These are phyloP conservation scores for Dasyornis broadbenti DNA, from an alignment of 2,113 vertebrate species.

Conservation along the genomic window DNA sequence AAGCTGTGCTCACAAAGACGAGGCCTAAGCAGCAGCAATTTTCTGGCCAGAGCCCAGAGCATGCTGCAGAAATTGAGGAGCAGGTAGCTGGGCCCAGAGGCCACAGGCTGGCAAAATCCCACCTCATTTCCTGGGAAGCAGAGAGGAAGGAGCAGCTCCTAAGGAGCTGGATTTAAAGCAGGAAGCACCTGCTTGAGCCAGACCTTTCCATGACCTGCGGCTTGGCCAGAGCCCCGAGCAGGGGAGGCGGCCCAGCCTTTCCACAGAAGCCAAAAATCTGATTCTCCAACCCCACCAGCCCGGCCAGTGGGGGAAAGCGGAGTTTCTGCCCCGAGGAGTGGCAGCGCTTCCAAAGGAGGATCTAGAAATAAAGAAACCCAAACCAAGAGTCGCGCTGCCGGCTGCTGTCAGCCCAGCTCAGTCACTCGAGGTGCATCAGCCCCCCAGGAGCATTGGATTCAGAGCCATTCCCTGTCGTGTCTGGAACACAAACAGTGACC, in stretches of 20 bases:
- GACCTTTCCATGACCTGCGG: not conserved
- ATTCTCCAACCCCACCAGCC: not conserved
- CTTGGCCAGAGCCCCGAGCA: not conserved
- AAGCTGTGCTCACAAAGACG: not conserved
- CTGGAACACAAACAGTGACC: not conserved
- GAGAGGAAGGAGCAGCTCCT: too few species aligned
- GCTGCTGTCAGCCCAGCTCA: not conserved
- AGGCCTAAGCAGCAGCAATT: not conserved
- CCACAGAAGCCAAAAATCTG: not conserved
- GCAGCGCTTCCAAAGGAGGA: not conserved
- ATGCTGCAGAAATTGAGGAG: not conserved
- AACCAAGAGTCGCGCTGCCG: fast-evolving
- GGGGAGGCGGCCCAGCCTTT: not conserved
- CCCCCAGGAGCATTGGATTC: not conserved
- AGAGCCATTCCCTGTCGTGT: not conserved
- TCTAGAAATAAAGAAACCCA: not conserved
- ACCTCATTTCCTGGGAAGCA: not conserved
- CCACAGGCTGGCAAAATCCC: not conserved
- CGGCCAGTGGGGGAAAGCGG: not conserved
- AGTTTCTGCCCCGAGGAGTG: not conserved
- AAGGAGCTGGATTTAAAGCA: not conserved
- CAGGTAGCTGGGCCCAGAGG: not conserved
- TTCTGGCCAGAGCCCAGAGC: not conserved
- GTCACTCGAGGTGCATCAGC: not conserved
- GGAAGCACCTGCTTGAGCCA: not conserved